phyloP scores from a whole-genome alignment of 2,888 invertebrate genomes.

The Cataglyphis livida region DNA sequence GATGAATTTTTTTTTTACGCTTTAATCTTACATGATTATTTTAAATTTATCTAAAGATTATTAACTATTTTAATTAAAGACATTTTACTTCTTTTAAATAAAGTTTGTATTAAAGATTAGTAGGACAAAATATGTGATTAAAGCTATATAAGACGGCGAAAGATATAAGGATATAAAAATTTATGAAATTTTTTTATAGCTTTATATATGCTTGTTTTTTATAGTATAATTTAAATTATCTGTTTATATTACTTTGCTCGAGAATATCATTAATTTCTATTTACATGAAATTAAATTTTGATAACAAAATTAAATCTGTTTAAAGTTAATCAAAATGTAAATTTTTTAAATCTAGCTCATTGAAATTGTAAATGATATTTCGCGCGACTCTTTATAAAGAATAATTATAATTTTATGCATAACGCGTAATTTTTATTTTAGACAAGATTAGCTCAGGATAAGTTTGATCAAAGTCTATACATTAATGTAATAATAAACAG shows the following conservation, averaged over 20 bases:
- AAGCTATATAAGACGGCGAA: not conserved
- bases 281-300: constrained; percentile 21
- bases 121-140: not conserved
- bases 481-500: not conserved
- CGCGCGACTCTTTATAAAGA: not conserved
- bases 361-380: constrained; percentile 16
- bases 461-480: not conserved
- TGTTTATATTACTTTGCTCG: not conserved
- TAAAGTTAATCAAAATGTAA: constrained; percentile 39
- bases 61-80: not conserved
- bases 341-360: constrained; percentile 7
- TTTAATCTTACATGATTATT: not conserved
- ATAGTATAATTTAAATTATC: constrained; percentile 30
- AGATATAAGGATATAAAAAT: constrained; percentile 31
- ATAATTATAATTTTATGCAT: constrained; percentile 20
- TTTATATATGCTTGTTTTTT: not conserved
- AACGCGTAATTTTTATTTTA: constrained; percentile 3
- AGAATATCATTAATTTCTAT: constrained; percentile 27
- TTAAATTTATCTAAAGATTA: not conserved
- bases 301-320: constrained; percentile 25
- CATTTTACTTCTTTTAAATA: not conserved
- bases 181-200: constrained; percentile 17
- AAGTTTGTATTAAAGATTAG: not conserved
- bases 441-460: not conserved
- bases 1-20: not conserved